These are phyloP conservation scores for Panulirus ornatus DNA, from an alignment of 1,140 invertebrate genomes.

Conservation along the genomic window DNA sequence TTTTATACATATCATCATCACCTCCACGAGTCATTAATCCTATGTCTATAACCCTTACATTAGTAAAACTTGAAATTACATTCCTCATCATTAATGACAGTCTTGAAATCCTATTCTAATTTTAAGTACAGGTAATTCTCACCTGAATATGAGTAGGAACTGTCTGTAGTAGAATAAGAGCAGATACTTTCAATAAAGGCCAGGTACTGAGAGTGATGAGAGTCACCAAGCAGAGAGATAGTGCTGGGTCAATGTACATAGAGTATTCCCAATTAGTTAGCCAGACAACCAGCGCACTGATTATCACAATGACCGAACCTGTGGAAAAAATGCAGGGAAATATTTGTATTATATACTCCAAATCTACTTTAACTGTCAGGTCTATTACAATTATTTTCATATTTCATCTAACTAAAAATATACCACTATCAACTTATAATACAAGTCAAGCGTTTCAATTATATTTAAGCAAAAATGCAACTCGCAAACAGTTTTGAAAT, in stretches of 20 bases:
- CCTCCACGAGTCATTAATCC: too few relatives aligned
- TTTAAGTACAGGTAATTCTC: too few relatives aligned
- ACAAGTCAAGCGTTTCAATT: background rate
- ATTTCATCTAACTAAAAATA: too few relatives aligned
- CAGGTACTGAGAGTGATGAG: slow-evolving; percentile 91
- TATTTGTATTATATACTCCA: background rate
- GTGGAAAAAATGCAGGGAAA: slow-evolving; percentile 9
- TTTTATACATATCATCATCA: too few relatives aligned
- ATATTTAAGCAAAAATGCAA: too few relatives aligned
- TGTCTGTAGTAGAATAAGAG: slow-evolving; percentile 92
- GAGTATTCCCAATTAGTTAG: slow-evolving; percentile 87
- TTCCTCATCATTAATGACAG: too few relatives aligned
- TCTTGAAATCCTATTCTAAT: too few relatives aligned
- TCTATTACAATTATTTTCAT: too few relatives aligned
- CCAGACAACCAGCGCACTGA: slow-evolving; percentile 94
- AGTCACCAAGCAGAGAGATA: slow-evolving; percentile 90
- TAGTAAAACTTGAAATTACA: too few relatives aligned
- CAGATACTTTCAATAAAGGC: slow-evolving; percentile 92
- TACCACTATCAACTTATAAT: background rate
- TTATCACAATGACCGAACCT: slow-evolving; percentile 96
- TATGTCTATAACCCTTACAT: too few relatives aligned
- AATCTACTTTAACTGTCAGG: too few relatives aligned
- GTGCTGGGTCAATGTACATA: slow-evolving; percentile 94
- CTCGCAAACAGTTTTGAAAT: too few relatives aligned
- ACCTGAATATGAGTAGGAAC: slow-evolving; percentile 94